Evolutionary conservation across 1,140 invertebrate species (phyloP).

Genomic region (Micrasema longulum): DNA sequence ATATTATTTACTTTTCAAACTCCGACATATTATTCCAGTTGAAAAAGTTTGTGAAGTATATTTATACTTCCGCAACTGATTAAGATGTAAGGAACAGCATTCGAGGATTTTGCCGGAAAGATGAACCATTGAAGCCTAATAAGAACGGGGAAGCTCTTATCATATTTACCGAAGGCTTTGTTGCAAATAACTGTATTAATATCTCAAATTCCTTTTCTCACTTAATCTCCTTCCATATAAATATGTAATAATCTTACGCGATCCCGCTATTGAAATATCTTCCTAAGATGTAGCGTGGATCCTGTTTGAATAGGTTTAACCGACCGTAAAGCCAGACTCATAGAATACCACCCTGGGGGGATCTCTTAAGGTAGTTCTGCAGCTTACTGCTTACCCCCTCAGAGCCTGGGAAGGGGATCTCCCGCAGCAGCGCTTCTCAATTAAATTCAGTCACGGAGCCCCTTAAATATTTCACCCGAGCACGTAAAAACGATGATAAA

Average conservation of each 20-base stretch:
- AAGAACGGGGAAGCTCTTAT: neutral
- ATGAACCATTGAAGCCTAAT: neutral
- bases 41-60: neutral
- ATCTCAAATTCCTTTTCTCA: no score
- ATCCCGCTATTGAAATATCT: conserved; percentile 9
- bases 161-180: neutral
- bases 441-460: no score
- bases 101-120: neutral
- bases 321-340: conserved; percentile 35
- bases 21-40: neutral
- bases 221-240: conserved; percentile 9
- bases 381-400: neutral
- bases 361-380: neutral
- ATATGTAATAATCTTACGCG: conserved; percentile 17
- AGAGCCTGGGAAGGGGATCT: neutral
- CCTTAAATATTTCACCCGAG: neutral
- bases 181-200: no score
- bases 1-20: no score
- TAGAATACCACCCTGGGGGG: neutral
- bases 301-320: conserved; percentile 30
- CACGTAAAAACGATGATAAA: neutral
- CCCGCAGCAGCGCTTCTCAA: neutral
- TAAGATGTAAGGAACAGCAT: neutral
- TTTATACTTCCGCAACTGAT: neutral
- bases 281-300: neutral